Evolutionary conservation across 2,113 vertebrate genomes (phyloP), one percentile per base, ranked within the genome.

Genomic region (Heteronetta atricapilla): DNA sequence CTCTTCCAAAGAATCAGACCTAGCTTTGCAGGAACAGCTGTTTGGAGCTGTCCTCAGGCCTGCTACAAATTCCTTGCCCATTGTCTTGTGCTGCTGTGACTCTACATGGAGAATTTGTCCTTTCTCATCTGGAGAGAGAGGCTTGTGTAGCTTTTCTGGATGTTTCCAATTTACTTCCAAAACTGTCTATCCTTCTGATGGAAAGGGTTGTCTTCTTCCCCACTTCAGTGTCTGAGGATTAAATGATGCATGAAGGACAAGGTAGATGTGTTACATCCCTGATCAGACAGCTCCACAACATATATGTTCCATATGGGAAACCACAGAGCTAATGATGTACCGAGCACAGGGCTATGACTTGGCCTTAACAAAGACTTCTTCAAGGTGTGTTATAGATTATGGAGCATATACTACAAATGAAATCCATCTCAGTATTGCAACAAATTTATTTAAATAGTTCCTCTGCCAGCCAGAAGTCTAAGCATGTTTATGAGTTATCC

Each of bases 231-330:
- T 22, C 23, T 86, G 76, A 83, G 36, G 38, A 77, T 78, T 59
- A 80, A 80, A 53, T 28, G 22, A 31, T 67, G 56, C 72, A 67
- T 38, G 64, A 93, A 91, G 79, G 81, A 33, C n/a, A 48, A 86
- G 60, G 64, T 77, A 78, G 42, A 44, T 59, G 28, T 58, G 56
- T 78, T 88, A 36, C 38, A 81, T 48, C 33, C 34, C 33, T 62
- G 86, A 40, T 68, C 42, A 80, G 75, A 40, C 31, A 58, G n/a
- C 36, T 79, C 31, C 42, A 70, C 50, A 34, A 59, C 42, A 44
- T 19, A 29, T 3, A 5, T 29, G 26, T 11, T 56, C 53, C 2
- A 0, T 18, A 36, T 31, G 58, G 67, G 58, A 86, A 93, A 69
- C 22, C 40, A 76, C 34, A 53, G 25, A 46, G 52, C 7, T 77